phyloP scores from a whole-genome alignment of 2,888 invertebrate genomes.

The Cetonia aurata region DNA sequence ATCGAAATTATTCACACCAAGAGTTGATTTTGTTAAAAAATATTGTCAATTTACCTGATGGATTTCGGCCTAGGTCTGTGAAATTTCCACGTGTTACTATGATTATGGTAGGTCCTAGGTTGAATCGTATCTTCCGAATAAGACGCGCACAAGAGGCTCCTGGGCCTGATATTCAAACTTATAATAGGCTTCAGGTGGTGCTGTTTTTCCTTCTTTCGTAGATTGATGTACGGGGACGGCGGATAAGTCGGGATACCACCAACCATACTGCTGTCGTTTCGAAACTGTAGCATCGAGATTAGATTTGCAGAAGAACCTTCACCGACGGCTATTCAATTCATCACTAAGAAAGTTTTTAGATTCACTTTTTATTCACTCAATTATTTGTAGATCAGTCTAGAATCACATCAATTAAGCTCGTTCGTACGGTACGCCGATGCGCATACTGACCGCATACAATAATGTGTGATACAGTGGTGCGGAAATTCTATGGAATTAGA shows the following conservation, averaged over 20 bases:
- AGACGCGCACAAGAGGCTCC: conserved; percentile 62
- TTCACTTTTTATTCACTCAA: conserved; percentile 14
- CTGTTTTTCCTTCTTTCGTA: conserved; percentile 56
- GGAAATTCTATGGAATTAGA: conserved; percentile 29
- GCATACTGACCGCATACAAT: background rate
- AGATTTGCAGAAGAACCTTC: background rate
- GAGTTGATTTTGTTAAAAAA: too few species aligned
- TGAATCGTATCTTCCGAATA: conserved; percentile 54
- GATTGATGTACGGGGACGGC: conserved; percentile 54
- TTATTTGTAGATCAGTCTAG: too few species aligned
- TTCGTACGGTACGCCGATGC: background rate
- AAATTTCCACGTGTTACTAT: conserved; percentile 65
- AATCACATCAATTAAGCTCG: too few species aligned
- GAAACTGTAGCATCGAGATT: conserved; percentile 58
- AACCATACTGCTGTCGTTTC: conserved; percentile 56
- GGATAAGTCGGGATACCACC: conserved; percentile 54
- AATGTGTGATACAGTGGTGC: conserved; percentile 4
- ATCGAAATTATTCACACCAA: too few species aligned
- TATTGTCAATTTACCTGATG: conserved; percentile 57
- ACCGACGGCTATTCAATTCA: background rate
- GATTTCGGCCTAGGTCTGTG: conserved; percentile 63
- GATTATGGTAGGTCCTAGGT: conserved; percentile 60
- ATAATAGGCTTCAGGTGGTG: conserved; percentile 55
- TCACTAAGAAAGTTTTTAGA: background rate
- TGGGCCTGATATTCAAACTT: conserved; percentile 57